Conservation (phyloP, 2,797 vertebrate genomes). For the Pipistrellus nathusii region DNA sequence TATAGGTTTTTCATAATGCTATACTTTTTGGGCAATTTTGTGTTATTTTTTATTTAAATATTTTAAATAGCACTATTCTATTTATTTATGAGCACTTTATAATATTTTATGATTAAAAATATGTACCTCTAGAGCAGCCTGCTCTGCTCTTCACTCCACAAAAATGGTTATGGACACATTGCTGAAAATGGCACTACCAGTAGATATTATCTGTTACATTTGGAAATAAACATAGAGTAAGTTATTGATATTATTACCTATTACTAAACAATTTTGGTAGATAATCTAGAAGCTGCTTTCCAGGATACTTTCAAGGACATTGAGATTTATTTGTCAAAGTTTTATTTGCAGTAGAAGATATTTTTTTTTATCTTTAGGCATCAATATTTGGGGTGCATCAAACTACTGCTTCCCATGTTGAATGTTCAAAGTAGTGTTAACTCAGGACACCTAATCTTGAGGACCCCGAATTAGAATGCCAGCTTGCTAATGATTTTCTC, state of each 20-base stretch:
- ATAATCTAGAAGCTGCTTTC: not conserved
- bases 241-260: not conserved
- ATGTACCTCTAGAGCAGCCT: not conserved
- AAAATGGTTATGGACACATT: not conserved
- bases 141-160: not conserved
- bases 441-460: not conserved
- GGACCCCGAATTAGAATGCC: not conserved
- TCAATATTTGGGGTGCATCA: not conserved
- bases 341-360: not conserved
- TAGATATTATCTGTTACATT: not conserved
- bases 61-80: not conserved
- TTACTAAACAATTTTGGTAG: not conserved
- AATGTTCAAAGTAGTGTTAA: not conserved
- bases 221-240: not conserved
- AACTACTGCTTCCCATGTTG: not conserved
- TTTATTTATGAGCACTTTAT: not conserved
- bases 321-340: not conserved
- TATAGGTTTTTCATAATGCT: not conserved
- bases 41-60: not conserved
- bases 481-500: not conserved
- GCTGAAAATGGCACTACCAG: not conserved
- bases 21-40: not conserved
- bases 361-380: not conserved
- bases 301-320: not conserved
- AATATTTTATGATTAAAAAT: constrained; percentile 11